Evolutionary conservation across 2,797 vertebrate species (phyloP).

Genomic region (Masticophis lateralis): DNA sequence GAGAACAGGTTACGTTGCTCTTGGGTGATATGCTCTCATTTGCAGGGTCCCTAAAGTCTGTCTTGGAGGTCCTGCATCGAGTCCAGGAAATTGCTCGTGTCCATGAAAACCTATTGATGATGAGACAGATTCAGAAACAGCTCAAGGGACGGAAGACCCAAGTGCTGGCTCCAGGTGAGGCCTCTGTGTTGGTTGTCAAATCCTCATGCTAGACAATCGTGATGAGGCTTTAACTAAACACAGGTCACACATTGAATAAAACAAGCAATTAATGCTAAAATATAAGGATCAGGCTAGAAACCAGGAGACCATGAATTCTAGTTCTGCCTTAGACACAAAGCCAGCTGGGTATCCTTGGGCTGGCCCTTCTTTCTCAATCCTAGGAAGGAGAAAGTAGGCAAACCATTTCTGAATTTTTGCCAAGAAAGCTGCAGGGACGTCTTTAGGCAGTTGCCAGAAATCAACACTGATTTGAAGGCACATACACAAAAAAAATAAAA

Average conservation of each 20-base stretch:
- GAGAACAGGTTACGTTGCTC: too few species aligned
- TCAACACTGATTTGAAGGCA: background rate
- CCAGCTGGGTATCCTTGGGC: background rate
- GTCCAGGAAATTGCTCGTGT: slow-evolving; percentile 52
- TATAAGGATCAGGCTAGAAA: background rate
- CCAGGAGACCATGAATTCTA: background rate
- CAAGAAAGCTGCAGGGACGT: background rate
- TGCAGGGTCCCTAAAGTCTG: slow-evolving; percentile 66
- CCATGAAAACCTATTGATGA: slow-evolving; percentile 70
- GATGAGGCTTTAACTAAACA: background rate
- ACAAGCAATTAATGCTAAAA: background rate
- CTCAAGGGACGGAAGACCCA: slow-evolving; percentile 71
- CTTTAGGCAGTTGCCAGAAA: background rate
- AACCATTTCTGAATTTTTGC: background rate
- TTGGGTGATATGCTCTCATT: background rate
- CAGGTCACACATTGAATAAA: background rate
- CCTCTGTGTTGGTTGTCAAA: background rate
- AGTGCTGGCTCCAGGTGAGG: slow-evolving; percentile 66
- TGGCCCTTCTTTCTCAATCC: background rate
- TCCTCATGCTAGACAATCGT: background rate
- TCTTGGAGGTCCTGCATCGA: slow-evolving; percentile 59
- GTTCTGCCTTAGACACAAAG: background rate
- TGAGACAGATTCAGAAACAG: slow-evolving; percentile 70
- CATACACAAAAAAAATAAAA: background rate
- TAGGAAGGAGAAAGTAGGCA: background rate